Evolutionary conservation across 2,797 vertebrate genomes (phyloP).

Genomic region (Muscicapa striata): DNA sequence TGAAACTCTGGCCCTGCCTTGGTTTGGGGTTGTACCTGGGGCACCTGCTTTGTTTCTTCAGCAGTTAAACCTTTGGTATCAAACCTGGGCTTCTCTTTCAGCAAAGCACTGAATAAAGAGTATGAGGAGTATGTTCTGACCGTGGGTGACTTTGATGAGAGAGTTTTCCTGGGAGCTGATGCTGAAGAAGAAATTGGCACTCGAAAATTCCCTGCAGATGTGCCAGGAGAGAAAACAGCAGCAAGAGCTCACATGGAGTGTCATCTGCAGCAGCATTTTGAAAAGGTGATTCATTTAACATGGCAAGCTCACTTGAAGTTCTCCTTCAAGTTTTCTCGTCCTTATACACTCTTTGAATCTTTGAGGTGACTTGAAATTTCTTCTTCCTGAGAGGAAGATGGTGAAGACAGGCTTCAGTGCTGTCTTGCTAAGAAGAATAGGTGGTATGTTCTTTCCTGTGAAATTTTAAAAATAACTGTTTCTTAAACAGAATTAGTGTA

Average conservation of each 20-base stretch:
- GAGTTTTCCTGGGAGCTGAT: slow-evolving; percentile 93
- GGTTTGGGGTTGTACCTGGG: neutral
- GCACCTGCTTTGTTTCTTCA: neutral
- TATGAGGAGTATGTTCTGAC: slow-evolving; percentile 97
- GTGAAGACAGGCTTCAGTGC: neutral
- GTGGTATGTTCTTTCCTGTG: neutral
- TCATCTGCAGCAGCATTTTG: slow-evolving; percentile 89
- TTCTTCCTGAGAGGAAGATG: neutral
- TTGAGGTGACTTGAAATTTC: neutral
- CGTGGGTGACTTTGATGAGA: slow-evolving; percentile 96
- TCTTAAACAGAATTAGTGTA: neutral
- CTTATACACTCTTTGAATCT: neutral
- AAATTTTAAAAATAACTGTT: neutral
- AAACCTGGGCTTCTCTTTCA: slow-evolving; percentile 70
- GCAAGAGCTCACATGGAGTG: slow-evolving; percentile 81
- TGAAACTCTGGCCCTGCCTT: accelerated
- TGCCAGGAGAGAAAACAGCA: slow-evolving; percentile 66
- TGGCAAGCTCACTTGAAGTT: neutral
- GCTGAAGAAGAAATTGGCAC: slow-evolving; percentile 97
- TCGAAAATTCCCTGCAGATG: slow-evolving; percentile 79
- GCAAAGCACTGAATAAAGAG: slow-evolving; percentile 93
- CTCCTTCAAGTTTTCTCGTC: neutral
- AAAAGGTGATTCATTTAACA: slow-evolving; percentile 80
- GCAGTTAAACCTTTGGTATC: neutral
- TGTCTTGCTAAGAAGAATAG: neutral